These are phyloP conservation scores for Mimumesa dahlbomi DNA, from an alignment of 2,888 invertebrate species.

Conservation along the genomic window DNA sequence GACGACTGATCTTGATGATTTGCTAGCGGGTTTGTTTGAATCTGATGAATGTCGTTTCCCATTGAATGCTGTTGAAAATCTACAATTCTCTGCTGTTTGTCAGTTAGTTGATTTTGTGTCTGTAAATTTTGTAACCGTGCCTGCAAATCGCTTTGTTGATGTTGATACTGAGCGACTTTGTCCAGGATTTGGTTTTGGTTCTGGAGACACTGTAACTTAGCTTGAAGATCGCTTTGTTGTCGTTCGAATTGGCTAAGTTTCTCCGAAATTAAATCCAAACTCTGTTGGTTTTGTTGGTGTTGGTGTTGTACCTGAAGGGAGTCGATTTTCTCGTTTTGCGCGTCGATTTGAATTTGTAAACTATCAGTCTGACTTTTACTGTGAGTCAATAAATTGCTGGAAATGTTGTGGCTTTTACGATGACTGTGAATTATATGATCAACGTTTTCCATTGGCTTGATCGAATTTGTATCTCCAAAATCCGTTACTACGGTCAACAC, in stretches of 20 bases:
- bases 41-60: constrained; percentile 59
- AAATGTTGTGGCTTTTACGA: constrained; percentile 72
- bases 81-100: constrained; percentile 66
- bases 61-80: constrained; percentile 62
- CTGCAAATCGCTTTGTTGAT: constrained; percentile 75
- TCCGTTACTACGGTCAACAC: constrained; percentile 74
- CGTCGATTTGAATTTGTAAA: constrained; percentile 62
- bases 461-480: constrained; percentile 67
- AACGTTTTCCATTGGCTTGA: constrained; percentile 73
- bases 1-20: constrained; percentile 65
- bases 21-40: constrained; percentile 61
- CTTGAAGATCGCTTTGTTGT: constrained; percentile 77
- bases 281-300: constrained; percentile 76
- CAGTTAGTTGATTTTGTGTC: constrained; percentile 69
- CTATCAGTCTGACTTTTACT: constrained; percentile 74
- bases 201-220: constrained; percentile 76
- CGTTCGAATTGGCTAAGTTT: constrained; percentile 77
- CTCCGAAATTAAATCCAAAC: constrained; percentile 76
- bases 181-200: constrained; percentile 78
- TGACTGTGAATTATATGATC: constrained; percentile 79
- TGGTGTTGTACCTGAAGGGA: constrained; percentile 51
- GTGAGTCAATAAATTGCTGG: constrained; percentile 67
- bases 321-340: constrained; percentile 57
- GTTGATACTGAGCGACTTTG: constrained; percentile 77
- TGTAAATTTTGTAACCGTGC: constrained; percentile 73